Percentiles rank a stretch among this genome's conserved stretches.
Conservation (phyloP, 2,797 vertebrate genomes). For the Poecilia gillii region DNA sequence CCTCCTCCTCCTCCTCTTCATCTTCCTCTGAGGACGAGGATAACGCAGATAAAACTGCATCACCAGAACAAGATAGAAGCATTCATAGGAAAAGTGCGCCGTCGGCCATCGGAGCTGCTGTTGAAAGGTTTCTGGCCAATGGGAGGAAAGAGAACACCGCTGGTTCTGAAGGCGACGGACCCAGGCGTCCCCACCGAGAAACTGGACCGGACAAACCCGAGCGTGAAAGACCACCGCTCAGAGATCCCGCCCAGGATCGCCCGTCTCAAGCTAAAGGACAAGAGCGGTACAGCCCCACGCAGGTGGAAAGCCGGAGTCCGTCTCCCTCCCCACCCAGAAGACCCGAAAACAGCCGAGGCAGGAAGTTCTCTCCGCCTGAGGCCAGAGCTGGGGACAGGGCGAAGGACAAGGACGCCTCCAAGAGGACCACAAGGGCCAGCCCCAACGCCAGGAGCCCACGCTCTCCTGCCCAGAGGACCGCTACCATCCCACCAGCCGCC, state of each 20-base stretch:
- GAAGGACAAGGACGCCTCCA: slow-evolving; percentile 26
- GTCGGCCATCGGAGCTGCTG: slow-evolving; percentile 38
- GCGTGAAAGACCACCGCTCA: slow-evolving; percentile 34
- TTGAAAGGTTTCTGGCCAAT: slow-evolving; percentile 58
- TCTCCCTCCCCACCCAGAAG: slow-evolving; percentile 44
- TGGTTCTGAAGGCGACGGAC: slow-evolving; percentile 18
- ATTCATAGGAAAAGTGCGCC: slow-evolving; percentile 18
- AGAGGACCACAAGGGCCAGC: slow-evolving; percentile 30
- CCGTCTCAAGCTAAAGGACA: slow-evolving; percentile 44
- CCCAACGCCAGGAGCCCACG: slow-evolving; percentile 45
- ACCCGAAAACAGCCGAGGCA: slow-evolving; percentile 22
- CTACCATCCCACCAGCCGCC: slow-evolving; percentile 72
- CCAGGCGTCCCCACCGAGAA: slow-evolving; percentile 17
- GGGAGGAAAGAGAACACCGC: slow-evolving; percentile 49
- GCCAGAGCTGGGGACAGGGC: slow-evolving; percentile 23
- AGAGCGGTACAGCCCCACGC: slow-evolving; percentile 72
- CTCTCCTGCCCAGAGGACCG: slow-evolving; percentile 57
- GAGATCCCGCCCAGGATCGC: slow-evolving; percentile 18
- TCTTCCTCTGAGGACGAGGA: slow-evolving; percentile 75
- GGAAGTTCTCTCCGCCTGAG: slow-evolving; percentile 32
- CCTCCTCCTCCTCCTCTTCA: slow-evolving; percentile 64
- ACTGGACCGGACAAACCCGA: slow-evolving; percentile 33
- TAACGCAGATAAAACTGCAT: slow-evolving; percentile 39
- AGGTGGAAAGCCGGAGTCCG: slow-evolving; percentile 66
- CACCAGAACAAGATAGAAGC: slow-evolving; percentile 27